Percentiles rank a stretch among this genome's conserved stretches.
Evolutionary conservation across 2,797 vertebrate species (phyloP).

Genomic region (Trichosurus vulpecula): DNA sequence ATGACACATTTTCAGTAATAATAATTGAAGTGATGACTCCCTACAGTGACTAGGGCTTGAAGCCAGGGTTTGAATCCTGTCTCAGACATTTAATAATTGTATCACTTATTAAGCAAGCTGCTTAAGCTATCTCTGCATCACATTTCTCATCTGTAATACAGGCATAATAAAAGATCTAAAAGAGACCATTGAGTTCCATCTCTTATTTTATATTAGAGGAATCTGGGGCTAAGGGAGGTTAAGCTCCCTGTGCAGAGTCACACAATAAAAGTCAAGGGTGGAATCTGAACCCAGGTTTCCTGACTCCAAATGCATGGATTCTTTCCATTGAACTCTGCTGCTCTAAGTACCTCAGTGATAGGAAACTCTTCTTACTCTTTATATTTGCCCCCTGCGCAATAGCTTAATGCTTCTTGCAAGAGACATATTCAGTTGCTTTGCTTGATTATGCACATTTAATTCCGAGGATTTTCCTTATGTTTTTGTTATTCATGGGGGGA

Average conservation of each 20-base stretch:
- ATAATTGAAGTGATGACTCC: background rate
- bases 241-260: background rate
- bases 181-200: background rate
- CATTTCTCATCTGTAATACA: background rate
- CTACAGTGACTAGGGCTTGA: background rate
- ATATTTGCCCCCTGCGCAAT: background rate
- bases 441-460: background rate
- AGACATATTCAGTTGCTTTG: background rate
- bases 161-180: background rate
- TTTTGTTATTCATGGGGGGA: background rate
- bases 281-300: background rate
- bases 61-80: background rate
- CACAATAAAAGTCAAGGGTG: background rate
- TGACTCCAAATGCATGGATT: background rate
- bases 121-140: background rate
- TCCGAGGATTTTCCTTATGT: background rate
- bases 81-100: background rate
- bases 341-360: background rate
- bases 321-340: background rate
- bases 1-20: background rate
- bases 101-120: background rate
- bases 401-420: background rate
- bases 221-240: background rate
- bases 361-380: background rate
- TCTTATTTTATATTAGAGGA: background rate